Conservation (phyloP, 2,797 vertebrate genomes). For the Pipistrellus pipistrellus region DNA sequence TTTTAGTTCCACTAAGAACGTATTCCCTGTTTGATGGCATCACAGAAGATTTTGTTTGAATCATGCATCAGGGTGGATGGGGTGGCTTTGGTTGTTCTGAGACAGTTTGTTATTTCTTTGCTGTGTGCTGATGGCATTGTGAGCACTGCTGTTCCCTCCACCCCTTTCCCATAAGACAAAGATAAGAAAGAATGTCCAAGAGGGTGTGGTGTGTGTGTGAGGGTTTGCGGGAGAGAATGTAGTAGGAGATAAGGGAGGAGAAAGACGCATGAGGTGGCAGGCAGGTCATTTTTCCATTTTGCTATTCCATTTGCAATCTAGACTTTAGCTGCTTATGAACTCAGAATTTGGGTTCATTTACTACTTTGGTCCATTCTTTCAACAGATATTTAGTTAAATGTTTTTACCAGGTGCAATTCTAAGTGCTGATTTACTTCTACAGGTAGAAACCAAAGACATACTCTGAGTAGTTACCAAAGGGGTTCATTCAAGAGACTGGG, state of each 20-base stretch:
- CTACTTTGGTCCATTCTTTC: background rate
- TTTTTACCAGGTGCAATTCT: background rate
- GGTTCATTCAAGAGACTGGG: background rate
- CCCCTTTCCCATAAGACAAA: background rate
- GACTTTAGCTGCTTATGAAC: background rate
- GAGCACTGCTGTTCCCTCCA: background rate
- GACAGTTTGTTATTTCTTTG: background rate
- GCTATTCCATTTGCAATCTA: background rate
- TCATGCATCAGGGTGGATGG: background rate
- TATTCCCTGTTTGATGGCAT: slow-evolving; percentile 58
- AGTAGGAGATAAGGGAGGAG: too few species aligned
- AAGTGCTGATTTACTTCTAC: background rate
- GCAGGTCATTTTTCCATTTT: background rate
- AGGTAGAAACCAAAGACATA: background rate
- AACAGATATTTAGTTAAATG: background rate
- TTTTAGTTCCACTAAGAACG: slow-evolving; percentile 61
- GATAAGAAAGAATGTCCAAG: background rate
- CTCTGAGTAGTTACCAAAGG: background rate
- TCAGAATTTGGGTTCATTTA: background rate
- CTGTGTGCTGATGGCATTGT: background rate
- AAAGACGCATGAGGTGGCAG: background rate
- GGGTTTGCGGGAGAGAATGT: background rate
- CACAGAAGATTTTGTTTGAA: background rate
- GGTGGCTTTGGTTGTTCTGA: background rate
- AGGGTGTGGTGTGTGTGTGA: background rate